Conservation (phyloP, 2,888 invertebrate genomes). For the Watsonalla binaria region DNA sequence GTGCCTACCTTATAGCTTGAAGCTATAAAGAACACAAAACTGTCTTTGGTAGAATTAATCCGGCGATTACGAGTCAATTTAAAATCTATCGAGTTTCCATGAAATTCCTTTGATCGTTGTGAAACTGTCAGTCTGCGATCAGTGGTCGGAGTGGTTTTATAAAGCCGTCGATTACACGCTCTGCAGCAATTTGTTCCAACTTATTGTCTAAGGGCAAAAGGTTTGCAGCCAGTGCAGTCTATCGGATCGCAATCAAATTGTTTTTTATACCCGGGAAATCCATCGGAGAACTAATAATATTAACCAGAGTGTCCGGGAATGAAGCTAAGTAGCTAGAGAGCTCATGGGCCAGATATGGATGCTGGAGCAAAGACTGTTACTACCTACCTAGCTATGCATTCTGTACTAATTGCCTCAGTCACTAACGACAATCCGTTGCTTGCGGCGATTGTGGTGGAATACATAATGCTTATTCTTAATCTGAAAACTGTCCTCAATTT, state of each 20-base stretch:
- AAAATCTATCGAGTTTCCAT: constrained; percentile 22
- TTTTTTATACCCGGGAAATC: background rate
- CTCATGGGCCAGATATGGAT: no score
- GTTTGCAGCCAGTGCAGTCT: constrained; percentile 1
- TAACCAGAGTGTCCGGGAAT: no score
- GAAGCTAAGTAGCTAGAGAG: no score
- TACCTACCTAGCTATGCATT: no score
- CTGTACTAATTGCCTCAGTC: no score
- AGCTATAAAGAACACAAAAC: background rate
- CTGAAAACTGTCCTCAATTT: background rate
- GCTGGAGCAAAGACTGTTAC: no score
- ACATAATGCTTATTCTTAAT: no score
- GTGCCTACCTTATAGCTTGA: no score
- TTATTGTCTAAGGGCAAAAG: constrained; percentile 15
- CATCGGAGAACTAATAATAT: background rate
- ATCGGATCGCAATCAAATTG: background rate
- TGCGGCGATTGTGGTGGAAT: no score
- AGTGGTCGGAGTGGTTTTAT: constrained; percentile 28
- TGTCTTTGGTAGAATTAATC: constrained; percentile 3
- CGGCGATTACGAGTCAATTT: constrained; percentile 16
- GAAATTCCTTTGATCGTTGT: constrained; percentile 25
- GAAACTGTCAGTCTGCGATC: constrained; percentile 13
- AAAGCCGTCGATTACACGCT: constrained; percentile 27
- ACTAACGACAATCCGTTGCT: no score
- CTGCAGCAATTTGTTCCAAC: constrained; percentile 32